Conservation (phyloP, 92 coral and sea anemone genomes). For the Meandrina meandrites region DNA sequence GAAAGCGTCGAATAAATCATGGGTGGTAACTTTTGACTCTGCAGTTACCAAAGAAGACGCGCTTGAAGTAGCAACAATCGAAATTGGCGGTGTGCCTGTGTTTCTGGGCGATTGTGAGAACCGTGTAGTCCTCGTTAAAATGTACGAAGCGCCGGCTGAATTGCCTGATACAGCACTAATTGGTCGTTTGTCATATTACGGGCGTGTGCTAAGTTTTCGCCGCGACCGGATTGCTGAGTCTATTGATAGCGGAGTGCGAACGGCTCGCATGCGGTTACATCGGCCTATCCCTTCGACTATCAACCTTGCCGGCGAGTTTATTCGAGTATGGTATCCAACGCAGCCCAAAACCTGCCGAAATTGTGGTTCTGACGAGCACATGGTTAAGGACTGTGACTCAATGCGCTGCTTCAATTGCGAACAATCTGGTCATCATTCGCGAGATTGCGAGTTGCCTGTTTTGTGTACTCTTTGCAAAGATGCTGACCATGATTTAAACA, state of each 20-base stretch:
- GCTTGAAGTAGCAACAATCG: rapidly evolving
- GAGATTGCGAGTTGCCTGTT: neutral
- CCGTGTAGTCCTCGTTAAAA: neutral
- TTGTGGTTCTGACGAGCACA: neutral
- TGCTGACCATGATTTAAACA: neutral
- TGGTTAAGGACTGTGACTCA: neutral
- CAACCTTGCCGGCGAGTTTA: neutral
- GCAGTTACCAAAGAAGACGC: neutral
- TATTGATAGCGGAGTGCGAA: neutral
- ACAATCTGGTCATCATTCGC: neutral
- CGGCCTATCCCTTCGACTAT: neutral
- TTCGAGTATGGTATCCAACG: neutral
- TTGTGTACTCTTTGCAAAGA: neutral
- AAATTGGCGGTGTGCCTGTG: neutral
- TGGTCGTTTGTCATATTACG: neutral
- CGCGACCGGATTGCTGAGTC: neutral
- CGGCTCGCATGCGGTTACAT: neutral
- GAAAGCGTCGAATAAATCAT: neutral
- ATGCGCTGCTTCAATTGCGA: neutral
- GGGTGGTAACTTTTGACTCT: neutral
- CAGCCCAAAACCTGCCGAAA: neutral
- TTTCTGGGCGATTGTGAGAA: neutral
- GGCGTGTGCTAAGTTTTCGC: neutral
- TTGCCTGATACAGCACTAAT: neutral
- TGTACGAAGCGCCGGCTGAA: neutral